These are phyloP conservation scores for Diglossa cyanea DNA, from an alignment of 2,797 vertebrate species.

Conservation along the genomic window DNA sequence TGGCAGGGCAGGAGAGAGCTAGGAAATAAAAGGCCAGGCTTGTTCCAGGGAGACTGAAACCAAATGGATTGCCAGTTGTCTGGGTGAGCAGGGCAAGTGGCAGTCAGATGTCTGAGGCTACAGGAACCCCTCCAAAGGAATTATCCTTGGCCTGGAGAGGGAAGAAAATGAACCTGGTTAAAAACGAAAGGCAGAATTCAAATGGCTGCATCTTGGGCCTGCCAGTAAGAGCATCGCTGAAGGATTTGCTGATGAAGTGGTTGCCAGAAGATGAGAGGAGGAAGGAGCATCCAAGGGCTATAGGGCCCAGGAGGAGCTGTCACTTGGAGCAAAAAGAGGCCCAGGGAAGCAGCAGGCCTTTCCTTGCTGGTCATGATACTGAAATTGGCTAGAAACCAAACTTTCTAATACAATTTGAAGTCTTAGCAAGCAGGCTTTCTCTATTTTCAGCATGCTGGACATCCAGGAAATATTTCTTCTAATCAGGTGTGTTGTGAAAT, in stretches of 20 bases:
- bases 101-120: neutral
- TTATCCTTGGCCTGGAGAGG: neutral
- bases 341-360: neutral
- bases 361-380: neutral
- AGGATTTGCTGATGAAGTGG: neutral
- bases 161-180: neutral
- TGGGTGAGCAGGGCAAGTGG: neutral
- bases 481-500: accelerated
- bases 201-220: neutral
- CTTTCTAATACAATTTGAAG: neutral
- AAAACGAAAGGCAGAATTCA: neutral
- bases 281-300: neutral
- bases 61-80: neutral
- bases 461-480: neutral
- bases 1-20: neutral
- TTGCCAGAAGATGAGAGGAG: neutral
- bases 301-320: neutral
- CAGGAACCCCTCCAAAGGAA: neutral
- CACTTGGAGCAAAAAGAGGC: neutral
- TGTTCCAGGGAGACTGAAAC: neutral
- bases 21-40: neutral
- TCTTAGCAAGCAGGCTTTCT: neutral
- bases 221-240: neutral
- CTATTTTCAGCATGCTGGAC: neutral
- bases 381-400: neutral